Evolutionary conservation across 2,797 vertebrate genomes (phyloP).

Genomic region (Tachyglossus aculeatus): DNA sequence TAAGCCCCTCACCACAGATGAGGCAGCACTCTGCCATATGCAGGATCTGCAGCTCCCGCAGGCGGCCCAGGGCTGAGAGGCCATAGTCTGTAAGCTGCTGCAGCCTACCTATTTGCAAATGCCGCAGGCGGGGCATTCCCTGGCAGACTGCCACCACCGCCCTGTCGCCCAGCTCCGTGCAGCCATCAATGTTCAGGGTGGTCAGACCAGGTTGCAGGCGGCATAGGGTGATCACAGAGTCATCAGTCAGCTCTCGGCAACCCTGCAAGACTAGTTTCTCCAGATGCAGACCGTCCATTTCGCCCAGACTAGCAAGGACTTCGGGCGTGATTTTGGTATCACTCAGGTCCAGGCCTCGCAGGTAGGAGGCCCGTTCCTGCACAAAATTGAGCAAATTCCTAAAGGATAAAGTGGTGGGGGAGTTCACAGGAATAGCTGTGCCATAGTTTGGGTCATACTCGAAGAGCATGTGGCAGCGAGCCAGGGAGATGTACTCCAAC

Average conservation of each 20-base stretch:
- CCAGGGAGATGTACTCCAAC: slow-evolving; percentile 76
- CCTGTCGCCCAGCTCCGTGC: slow-evolving; percentile 79
- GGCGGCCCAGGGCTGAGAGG: slow-evolving; percentile 70
- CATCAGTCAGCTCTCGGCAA: slow-evolving; percentile 83
- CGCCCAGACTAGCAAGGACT: slow-evolving; percentile 75
- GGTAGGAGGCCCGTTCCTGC: slow-evolving; percentile 65
- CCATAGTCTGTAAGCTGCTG: slow-evolving; percentile 80
- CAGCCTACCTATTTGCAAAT: slow-evolving; percentile 74
- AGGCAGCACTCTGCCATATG: slow-evolving; percentile 82
- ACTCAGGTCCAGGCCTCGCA: slow-evolving; percentile 80
- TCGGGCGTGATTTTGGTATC: slow-evolving; percentile 79
- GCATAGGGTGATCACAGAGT: slow-evolving; percentile 78
- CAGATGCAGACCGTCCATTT: slow-evolving; percentile 74
- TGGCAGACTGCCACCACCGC: slow-evolving; percentile 70
- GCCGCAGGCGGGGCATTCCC: slow-evolving; percentile 66
- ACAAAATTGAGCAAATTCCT: slow-evolving; percentile 77
- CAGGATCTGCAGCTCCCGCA: slow-evolving; percentile 71
- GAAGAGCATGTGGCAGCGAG: slow-evolving; percentile 83
- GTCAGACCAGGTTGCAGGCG: slow-evolving; percentile 75
- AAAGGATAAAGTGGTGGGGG: slow-evolving; percentile 78
- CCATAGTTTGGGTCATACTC: slow-evolving; percentile 77
- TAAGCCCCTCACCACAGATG: slow-evolving; percentile 76
- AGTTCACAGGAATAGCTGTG: slow-evolving; percentile 56
- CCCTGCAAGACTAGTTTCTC: slow-evolving; percentile 76
- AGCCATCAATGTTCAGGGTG: slow-evolving; percentile 81